These are phyloP conservation scores for Aphrophora alni DNA, from an alignment of 2,888 invertebrate genomes.

Conservation along the genomic window DNA sequence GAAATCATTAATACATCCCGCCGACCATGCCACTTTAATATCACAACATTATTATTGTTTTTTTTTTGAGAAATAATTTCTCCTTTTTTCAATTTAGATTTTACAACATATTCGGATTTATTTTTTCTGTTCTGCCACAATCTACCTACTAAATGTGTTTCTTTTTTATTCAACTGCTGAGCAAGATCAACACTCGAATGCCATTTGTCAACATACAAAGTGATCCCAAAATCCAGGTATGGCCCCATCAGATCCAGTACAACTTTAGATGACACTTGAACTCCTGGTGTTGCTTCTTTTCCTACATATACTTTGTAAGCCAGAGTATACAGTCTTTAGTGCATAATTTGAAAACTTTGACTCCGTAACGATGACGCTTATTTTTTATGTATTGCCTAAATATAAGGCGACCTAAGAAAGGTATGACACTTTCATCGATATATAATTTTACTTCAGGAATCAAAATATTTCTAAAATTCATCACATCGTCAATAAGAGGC, in stretches of 20 bases:
- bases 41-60: background rate
- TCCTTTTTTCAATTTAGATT: background rate
- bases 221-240: slow-evolving; percentile 20
- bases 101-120: background rate
- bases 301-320: slow-evolving; percentile 19
- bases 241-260: slow-evolving; percentile 22
- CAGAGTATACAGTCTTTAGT: slow-evolving; percentile 14
- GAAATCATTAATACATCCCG: background rate
- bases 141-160: background rate
- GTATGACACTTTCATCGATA: slow-evolving; percentile 26
- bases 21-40: background rate
- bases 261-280: background rate
- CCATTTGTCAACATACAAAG: slow-evolving; percentile 26
- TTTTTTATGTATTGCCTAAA: slow-evolving; percentile 30
- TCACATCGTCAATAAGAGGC: background rate
- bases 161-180: background rate
- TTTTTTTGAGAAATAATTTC: background rate
- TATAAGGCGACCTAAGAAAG: slow-evolving; percentile 16
- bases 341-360: slow-evolving; percentile 24
- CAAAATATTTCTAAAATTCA: slow-evolving; percentile 19
- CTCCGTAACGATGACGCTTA: slow-evolving; percentile 25
- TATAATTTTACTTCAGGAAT: slow-evolving; percentile 19
- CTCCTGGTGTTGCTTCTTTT: slow-evolving; percentile 17
- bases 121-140: background rate
- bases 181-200: no score